Percentiles rank a stretch among this genome's conserved stretches.
These are phyloP conservation scores for Erynnis tages DNA, from an alignment of 2,888 invertebrate genomes.

Conservation along the genomic window DNA sequence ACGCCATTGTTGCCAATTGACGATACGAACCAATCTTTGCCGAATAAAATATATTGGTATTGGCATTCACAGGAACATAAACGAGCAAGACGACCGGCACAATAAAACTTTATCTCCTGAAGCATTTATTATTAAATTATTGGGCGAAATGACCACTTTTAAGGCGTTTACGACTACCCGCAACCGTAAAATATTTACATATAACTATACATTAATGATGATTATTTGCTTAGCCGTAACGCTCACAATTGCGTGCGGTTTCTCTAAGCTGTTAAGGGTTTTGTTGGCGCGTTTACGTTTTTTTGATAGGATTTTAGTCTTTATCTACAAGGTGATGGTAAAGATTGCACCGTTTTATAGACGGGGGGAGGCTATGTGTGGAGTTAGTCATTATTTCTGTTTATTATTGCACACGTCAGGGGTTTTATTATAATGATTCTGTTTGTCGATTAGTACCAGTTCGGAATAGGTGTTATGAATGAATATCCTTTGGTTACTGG, in stretches of 20 bases:
- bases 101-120: constrained; percentile 37
- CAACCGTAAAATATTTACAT: constrained; percentile 24
- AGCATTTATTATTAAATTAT: constrained; percentile 58
- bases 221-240: constrained; percentile 5
- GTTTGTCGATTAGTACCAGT: background rate
- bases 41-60: constrained; percentile 8
- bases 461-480: background rate
- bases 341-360: constrained; percentile 19
- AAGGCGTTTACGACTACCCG: constrained; percentile 43
- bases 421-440: constrained; percentile 3
- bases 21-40: too few relatives aligned
- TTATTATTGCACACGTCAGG: constrained; percentile 13
- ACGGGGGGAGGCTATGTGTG: background rate
- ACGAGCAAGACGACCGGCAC: background rate
- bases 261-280: background rate
- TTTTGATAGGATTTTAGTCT: background rate
- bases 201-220: constrained; percentile 16
- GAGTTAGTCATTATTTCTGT: constrained; percentile 7
- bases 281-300: background rate
- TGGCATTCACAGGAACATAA: background rate
- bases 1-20: too few relatives aligned
- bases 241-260: constrained; percentile 1
- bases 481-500: too few relatives aligned
- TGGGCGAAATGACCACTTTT: constrained; percentile 48
- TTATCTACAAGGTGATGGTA: constrained; percentile 6